Evolutionary conservation across 2,797 vertebrate genomes (phyloP).

Genomic region (Enteromius unitaeniatus): DNA sequence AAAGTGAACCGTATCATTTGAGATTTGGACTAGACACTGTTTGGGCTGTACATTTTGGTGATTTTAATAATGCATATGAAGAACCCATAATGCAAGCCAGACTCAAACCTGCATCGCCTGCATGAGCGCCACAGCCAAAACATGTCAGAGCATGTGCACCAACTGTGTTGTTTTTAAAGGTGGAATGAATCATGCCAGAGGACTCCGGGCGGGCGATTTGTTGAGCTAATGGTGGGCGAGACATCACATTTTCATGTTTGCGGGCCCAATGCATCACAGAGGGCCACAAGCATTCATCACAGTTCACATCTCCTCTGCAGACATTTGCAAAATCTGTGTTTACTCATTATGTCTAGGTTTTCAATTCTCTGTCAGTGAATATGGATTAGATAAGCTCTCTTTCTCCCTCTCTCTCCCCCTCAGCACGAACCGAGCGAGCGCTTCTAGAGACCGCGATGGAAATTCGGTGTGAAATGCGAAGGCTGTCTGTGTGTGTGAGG

Average conservation of each 20-base stretch:
- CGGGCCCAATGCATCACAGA: slow-evolving; percentile 37
- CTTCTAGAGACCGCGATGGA: slow-evolving; percentile 67
- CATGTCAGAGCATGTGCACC: background rate
- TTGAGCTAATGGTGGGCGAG: slow-evolving; percentile 27
- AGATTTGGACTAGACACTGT: background rate
- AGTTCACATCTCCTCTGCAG: slow-evolving; percentile 43
- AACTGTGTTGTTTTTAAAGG: slow-evolving; percentile 24
- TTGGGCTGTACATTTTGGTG: background rate
- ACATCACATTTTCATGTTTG: slow-evolving; percentile 42
- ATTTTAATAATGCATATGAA: background rate
- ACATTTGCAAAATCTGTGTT: slow-evolving; percentile 50
- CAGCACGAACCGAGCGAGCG: slow-evolving; percentile 56
- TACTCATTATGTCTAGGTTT: slow-evolving; percentile 54
- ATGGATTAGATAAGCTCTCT: slow-evolving; percentile 53
- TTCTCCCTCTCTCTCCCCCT: slow-evolving; percentile 39
- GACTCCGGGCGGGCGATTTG: slow-evolving; percentile 19
- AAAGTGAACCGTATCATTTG: background rate
- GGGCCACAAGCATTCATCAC: slow-evolving; percentile 39
- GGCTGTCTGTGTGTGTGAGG: slow-evolving; percentile 70
- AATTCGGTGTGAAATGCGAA: slow-evolving; percentile 74
- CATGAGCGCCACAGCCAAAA: background rate
- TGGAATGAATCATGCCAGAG: slow-evolving; percentile 28
- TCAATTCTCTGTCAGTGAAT: slow-evolving; percentile 54
- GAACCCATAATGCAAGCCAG: background rate
- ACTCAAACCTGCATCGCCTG: background rate